Percentiles rank a stretch among this genome's conserved stretches.
phyloP scores from a whole-genome alignment of 2,797 vertebrate species.

The Chelonia mydas region DNA sequence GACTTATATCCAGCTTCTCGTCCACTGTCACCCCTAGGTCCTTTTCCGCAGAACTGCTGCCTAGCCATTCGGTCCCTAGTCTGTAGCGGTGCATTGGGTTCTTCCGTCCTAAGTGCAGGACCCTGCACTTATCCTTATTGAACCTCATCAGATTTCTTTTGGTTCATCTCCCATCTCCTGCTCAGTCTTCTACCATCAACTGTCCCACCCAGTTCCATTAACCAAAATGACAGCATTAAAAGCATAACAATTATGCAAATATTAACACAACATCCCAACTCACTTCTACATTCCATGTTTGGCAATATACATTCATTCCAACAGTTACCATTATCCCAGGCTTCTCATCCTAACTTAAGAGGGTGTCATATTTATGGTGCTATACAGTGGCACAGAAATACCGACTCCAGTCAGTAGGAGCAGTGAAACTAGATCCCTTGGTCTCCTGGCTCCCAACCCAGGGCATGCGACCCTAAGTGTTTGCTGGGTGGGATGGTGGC shows the following conservation, averaged over 20 bases:
- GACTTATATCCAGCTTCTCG: too few species aligned
- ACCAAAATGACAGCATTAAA: not conserved
- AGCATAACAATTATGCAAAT: not conserved
- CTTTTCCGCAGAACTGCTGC: too few species aligned
- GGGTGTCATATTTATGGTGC: not conserved
- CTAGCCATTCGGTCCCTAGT: too few species aligned
- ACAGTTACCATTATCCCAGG: not conserved
- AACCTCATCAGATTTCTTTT: too few species aligned
- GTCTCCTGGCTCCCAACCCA: not conserved
- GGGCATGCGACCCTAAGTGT: not conserved
- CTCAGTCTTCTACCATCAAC: not conserved
- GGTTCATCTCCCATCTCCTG: not conserved
- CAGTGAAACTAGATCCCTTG: not conserved
- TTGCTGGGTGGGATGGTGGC: not conserved
- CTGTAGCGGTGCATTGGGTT: too few species aligned
- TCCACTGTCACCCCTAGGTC: too few species aligned
- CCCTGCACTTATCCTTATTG: too few species aligned
- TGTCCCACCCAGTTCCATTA: not conserved
- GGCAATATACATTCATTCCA: not conserved
- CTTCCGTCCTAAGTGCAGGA: too few species aligned
- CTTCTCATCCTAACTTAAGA: not conserved
- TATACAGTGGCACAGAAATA: not conserved
- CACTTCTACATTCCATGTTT: not conserved
- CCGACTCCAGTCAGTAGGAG: not conserved
- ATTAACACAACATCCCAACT: not conserved